Evolutionary conservation across 37 sponge, comb jelly and placozoan species (phyloP), one percentile per base, ranked within the genome.

Genomic region (Dysidea cf. avara): DNA sequence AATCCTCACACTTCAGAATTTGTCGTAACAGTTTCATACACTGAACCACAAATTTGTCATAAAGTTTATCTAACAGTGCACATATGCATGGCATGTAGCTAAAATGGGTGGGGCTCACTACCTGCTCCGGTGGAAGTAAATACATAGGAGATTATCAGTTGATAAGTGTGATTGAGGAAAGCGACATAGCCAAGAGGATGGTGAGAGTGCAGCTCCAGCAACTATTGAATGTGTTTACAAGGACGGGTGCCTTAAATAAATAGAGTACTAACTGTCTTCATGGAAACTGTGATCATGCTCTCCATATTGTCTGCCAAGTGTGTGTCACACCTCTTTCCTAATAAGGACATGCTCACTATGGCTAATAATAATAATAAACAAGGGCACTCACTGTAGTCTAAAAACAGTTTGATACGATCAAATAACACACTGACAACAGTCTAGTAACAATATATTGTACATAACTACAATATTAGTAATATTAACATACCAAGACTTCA

Each of bases 1-100:
- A 92, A 56, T 92, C 77, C 39, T 83, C 85, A 54, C 90, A 89
- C 16, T 54, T 34, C 2, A 90, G 37, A 22, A 90, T 90, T 46
- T 62, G 43, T 35, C 68, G 64, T 30, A 90, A 52, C 26, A 90
- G 60, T 30, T 74, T 74, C 39, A 90, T 56, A 25, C 64, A 49
- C 4, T 58, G 32, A 9, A 90, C 63, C 0, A 71, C 25, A 56
- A 82, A 81, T 11, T 56, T 53, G 64, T 86, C 83, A 70, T 59
- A 86, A 16, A 86, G 72, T 3, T 52, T 63, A 17, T 26, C 91
- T 90, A 74, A 30, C 3, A 43, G 1, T 35, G 29, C 28, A 63
- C 6, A 25, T 71, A 22, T 71, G 47, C 28, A 54, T 53, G 56
- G 16, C 52, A 69, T 18, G 2, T 17, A n/a, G 3, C 7, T 37